Percentiles rank a stretch among this genome's conserved stretches.
These are phyloP conservation scores for Laterallus jamaicensis DNA, from an alignment of 2,113 vertebrate species.

Conservation along the genomic window DNA sequence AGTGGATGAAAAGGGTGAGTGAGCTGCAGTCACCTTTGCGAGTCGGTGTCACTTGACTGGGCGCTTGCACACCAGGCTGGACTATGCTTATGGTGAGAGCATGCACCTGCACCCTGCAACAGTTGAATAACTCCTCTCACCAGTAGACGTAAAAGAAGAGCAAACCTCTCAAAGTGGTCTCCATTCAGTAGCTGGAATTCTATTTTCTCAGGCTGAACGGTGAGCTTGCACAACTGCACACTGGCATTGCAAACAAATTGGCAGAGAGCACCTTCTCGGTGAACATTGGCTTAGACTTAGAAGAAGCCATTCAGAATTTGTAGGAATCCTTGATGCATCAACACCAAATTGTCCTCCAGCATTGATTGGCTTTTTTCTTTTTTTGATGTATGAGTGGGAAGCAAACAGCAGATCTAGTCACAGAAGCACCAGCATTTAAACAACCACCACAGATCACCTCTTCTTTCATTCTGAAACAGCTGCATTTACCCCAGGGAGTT, in stretches of 20 bases:
- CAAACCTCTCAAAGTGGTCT: background rate
- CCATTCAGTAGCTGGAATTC: background rate
- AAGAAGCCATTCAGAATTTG: background rate
- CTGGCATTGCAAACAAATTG: background rate
- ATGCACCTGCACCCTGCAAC: background rate
- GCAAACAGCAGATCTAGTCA: background rate
- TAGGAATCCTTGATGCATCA: background rate
- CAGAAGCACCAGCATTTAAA: background rate
- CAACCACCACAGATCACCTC: background rate
- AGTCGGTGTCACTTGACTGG: background rate
- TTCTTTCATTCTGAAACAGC: background rate
- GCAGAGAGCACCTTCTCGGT: background rate
- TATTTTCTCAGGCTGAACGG: background rate
- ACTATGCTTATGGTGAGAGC: background rate
- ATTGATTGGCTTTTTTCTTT: rapidly evolving
- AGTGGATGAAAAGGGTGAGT: background rate
- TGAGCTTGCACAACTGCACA: background rate
- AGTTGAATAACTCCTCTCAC: background rate
- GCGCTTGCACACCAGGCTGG: background rate
- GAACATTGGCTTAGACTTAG: background rate
- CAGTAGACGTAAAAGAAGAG: background rate
- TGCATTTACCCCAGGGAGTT: background rate
- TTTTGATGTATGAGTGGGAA: background rate
- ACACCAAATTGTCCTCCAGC: background rate
- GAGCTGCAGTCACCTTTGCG: background rate